Evolutionary conservation across 2,888 invertebrate species (phyloP).

Genomic region (Nomada ferruginata): DNA sequence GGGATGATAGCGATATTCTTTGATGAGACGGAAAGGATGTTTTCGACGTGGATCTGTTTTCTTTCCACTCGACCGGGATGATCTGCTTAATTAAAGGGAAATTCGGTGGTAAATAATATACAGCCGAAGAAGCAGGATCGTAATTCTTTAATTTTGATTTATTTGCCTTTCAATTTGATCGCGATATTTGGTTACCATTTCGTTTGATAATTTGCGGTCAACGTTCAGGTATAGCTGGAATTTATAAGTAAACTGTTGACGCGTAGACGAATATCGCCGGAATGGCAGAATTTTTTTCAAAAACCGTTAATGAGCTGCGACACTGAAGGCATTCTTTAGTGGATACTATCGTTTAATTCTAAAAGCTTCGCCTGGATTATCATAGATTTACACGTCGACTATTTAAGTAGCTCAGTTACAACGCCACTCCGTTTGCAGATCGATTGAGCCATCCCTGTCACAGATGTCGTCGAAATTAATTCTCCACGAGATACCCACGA

Average conservation of each 20-base stretch:
- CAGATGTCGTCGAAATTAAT: conserved; percentile 31
- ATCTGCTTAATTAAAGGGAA: no score
- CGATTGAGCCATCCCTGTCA: conserved; percentile 1
- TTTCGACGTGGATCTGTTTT: no score
- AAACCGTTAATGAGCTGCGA: neutral
- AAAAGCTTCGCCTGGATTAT: neutral
- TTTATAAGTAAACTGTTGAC: no score
- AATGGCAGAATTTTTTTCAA: neutral
- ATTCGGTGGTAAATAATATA: no score
- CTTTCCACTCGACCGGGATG: no score
- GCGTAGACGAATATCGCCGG: neutral
- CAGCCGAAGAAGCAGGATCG: no score
- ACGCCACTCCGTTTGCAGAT: conserved; percentile 3
- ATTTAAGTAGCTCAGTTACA: conserved; percentile 1
- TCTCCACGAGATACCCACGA: conserved; percentile 1
- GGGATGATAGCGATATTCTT: neutral
- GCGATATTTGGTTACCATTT: no score
- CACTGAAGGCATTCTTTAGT: neutral
- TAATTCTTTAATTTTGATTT: no score
- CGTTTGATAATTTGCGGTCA: no score
- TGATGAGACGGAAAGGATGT: neutral
- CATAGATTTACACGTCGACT: conserved; percentile 5
- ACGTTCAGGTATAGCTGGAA: no score
- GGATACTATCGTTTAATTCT: neutral
- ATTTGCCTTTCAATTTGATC: no score